Conservation (phyloP, 2,797 vertebrate species). For the Chaetodon trifasciatus region DNA sequence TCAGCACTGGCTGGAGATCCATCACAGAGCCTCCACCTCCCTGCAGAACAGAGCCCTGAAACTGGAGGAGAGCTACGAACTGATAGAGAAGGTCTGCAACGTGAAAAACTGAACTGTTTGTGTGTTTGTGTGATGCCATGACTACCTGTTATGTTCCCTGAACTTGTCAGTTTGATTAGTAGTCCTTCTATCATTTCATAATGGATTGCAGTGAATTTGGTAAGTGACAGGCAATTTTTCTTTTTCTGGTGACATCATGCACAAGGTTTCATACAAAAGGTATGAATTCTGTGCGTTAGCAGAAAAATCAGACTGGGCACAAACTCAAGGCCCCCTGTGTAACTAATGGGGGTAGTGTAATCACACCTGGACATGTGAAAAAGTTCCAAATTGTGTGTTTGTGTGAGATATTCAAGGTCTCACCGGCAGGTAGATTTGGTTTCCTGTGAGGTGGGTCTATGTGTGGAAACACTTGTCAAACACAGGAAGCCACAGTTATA, state of each 20-base stretch:
- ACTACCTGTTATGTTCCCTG: not conserved
- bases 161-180: not conserved
- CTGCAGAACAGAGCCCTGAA: constrained; percentile 95
- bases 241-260: constrained; percentile 18
- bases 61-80: constrained; percentile 96
- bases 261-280: not conserved
- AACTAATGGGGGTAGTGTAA: constrained; percentile 37
- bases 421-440: constrained; percentile 66
- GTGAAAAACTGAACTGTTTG: not conserved
- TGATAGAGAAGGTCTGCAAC: constrained; percentile 95
- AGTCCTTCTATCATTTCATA: constrained; percentile 2
- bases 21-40: constrained; percentile 91
- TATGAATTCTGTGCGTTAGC: not conserved
- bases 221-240: constrained; percentile 14
- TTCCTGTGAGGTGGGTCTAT: constrained; percentile 71
- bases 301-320: constrained; percentile 24
- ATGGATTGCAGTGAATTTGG: constrained; percentile 14
- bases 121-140: constrained; percentile 2
- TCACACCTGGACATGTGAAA: constrained; percentile 43
- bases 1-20: constrained; percentile 91
- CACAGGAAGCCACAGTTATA: constrained; percentile 75
- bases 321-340: constrained; percentile 20
- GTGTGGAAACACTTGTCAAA: constrained; percentile 79
- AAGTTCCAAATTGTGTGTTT: constrained; percentile 37
- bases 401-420: constrained; percentile 35